Evolutionary conservation across 1,140 invertebrate genomes (phyloP).

Genomic region (Chelonus insularis): DNA sequence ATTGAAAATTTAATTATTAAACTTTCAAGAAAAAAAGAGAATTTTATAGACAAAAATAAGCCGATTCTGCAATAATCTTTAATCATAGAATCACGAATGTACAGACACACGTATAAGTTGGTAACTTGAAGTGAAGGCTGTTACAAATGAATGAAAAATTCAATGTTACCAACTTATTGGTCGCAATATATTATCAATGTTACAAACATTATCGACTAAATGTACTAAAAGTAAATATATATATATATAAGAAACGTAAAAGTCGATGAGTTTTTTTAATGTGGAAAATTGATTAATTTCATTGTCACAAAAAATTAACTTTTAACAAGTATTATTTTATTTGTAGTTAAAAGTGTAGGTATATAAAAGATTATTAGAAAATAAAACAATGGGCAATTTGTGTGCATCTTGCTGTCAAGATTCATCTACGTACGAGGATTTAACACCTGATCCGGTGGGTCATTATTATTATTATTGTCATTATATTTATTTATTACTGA

Average conservation of each 20-base stretch:
- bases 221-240: neutral
- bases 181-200: neutral
- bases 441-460: slow-evolving; percentile 44
- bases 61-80: no score
- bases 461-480: slow-evolving; percentile 31
- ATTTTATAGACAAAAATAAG: neutral
- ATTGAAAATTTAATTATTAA: neutral
- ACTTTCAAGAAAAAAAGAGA: neutral
- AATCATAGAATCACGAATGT: no score
- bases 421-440: slow-evolving; percentile 41
- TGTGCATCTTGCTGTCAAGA: slow-evolving; percentile 38
- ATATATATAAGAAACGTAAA: neutral
- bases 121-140: no score
- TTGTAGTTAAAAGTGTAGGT: no score
- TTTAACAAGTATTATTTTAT: no score
- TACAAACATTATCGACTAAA: neutral
- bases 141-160: no score
- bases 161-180: no score
- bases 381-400: no score
- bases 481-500: slow-evolving; percentile 13
- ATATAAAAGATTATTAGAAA: no score
- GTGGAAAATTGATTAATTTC: slow-evolving; percentile 36
- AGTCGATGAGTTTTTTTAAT: neutral
- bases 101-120: no score
- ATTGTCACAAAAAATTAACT: no score